phyloP scores from a whole-genome alignment of 2,797 vertebrate genomes.

The Erithacus rubecula region DNA sequence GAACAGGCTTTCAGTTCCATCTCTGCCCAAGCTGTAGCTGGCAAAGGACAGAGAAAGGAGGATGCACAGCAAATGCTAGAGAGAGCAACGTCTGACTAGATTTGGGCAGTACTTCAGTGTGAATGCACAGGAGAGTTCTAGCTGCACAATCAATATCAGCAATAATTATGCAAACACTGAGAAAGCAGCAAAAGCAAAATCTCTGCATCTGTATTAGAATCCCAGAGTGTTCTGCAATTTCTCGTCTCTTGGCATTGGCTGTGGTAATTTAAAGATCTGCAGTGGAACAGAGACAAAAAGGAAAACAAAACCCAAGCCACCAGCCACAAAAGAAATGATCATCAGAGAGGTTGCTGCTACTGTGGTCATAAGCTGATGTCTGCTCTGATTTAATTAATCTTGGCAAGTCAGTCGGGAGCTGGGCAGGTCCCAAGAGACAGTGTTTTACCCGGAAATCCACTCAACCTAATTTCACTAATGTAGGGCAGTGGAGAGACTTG shows the following conservation, averaged over 20 bases:
- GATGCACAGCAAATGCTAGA: background rate
- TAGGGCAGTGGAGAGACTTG: conserved; percentile 74
- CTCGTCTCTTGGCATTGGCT: conserved; percentile 37
- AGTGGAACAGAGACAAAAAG: conserved; percentile 56
- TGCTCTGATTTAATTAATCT: conserved; percentile 79
- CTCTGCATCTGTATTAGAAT: conserved; percentile 8
- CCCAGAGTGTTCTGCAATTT: conserved; percentile 24
- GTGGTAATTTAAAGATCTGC: conserved; percentile 64
- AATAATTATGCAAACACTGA: conserved; percentile 42
- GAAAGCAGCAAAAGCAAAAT: conserved; percentile 34
- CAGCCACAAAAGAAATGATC: conserved; percentile 66
- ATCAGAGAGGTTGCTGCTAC: conserved; percentile 69
- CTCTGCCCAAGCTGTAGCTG: conserved; percentile 2
- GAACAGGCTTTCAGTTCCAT: background rate
- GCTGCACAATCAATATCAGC: background rate
- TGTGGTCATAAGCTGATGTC: conserved; percentile 71
- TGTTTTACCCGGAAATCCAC: conserved; percentile 80
- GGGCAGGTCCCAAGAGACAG: conserved; percentile 77
- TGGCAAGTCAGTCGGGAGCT: conserved; percentile 75
- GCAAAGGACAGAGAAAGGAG: background rate
- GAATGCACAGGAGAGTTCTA: conserved; percentile 1
- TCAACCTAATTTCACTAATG: conserved; percentile 83
- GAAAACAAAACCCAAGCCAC: conserved; percentile 56
- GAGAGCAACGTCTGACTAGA: background rate
- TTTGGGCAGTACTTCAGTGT: background rate